These are phyloP conservation scores for Maniola jurtina DNA, from an alignment of 1,140 invertebrate species.

Conservation along the genomic window DNA sequence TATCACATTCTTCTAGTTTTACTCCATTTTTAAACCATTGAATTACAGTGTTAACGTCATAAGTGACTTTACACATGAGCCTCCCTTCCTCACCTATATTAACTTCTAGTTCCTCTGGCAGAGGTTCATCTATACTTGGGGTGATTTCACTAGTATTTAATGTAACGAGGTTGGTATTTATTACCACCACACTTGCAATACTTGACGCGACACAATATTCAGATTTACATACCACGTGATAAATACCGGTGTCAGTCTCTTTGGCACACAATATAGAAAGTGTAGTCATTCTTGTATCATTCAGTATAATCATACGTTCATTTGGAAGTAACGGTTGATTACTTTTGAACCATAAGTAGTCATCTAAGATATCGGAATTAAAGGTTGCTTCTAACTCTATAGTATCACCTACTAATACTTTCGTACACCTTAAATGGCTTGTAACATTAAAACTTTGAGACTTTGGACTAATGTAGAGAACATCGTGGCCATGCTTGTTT, in stretches of 20 bases:
- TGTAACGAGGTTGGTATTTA: conserved; percentile 23
- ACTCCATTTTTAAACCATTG: conserved; percentile 29
- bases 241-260: conserved; percentile 39
- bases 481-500: conserved; percentile 22
- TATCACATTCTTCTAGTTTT: conserved; percentile 20
- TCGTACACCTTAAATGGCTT: conserved; percentile 27
- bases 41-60: conserved; percentile 30
- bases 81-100: conserved; percentile 34
- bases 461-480: conserved; percentile 25
- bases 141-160: conserved; percentile 30
- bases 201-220: conserved; percentile 35
- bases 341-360: conserved; percentile 39
- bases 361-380: conserved; percentile 22
- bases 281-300: conserved; percentile 28
- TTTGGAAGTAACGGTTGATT: conserved; percentile 28
- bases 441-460: conserved; percentile 12
- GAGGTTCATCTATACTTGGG: conserved; percentile 31
- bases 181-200: conserved; percentile 35
- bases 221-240: conserved; percentile 38
- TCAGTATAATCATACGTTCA: conserved; percentile 35
- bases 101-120: conserved; percentile 29
- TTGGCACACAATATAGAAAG: conserved; percentile 34
- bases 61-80: conserved; percentile 32
- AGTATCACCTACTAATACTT: conserved; percentile 29
- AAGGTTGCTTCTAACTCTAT: conserved; percentile 37